Conservation (phyloP, 2,888 invertebrate genomes). For the Portevinia maculata region DNA sequence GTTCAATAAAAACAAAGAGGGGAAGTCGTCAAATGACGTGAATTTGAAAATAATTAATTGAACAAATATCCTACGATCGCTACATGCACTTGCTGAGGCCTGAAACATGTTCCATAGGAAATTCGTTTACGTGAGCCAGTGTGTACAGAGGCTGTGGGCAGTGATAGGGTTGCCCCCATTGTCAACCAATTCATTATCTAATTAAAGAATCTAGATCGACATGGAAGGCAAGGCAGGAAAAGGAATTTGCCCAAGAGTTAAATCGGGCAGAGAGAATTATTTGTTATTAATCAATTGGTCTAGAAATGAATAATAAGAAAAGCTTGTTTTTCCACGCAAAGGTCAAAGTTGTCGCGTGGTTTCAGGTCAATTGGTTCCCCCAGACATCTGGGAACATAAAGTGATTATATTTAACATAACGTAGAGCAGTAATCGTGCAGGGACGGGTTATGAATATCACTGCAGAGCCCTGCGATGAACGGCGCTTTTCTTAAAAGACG, state of each 20-base stretch:
- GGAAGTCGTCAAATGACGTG: conserved; percentile 20
- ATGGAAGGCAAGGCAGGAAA: background rate
- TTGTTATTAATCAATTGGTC: conserved; percentile 48
- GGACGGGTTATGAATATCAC: too few species aligned
- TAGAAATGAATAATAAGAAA: background rate
- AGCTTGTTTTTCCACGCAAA: conserved; percentile 22
- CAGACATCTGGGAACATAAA: background rate
- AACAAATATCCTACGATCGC: conserved; percentile 16
- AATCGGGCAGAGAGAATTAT: conserved; percentile 10
- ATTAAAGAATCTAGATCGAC: conserved; percentile 64
- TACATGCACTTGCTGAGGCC: conserved; percentile 4
- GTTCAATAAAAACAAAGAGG: conserved; percentile 28
- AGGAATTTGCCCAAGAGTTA: background rate
- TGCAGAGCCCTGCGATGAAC: too few species aligned
- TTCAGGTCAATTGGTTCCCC: conserved; percentile 2
- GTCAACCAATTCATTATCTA: conserved; percentile 55
- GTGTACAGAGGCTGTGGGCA: conserved; percentile 8
- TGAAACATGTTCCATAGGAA: conserved; percentile 15
- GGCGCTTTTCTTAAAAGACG: too few species aligned
- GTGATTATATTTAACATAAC: background rate
- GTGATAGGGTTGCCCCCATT: conserved; percentile 35
- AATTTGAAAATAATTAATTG: conserved; percentile 44
- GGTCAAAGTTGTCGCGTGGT: conserved; percentile 25
- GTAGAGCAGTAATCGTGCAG: background rate
- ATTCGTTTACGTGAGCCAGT: conserved; percentile 20